Evolutionary conservation across 23 tunicate genomes (phyloP).

Genomic region (Styela clava): DNA sequence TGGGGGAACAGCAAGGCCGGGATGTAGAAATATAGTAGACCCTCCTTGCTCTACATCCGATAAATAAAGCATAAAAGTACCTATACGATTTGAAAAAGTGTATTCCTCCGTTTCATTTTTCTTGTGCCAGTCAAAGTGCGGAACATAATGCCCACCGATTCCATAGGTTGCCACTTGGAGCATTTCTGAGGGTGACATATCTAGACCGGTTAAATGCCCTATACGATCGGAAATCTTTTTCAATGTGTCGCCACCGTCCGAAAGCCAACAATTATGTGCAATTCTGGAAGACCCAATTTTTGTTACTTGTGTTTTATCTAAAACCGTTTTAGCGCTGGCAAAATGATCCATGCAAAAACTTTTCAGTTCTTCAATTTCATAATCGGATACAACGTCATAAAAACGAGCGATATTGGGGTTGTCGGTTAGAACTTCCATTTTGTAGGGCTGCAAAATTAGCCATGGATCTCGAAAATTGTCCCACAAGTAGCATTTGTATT

Average conservation of each 20-base stretch:
- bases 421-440: neutral
- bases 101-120: neutral
- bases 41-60: conserved; percentile 9
- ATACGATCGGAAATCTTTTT: neutral
- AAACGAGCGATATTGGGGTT: neutral
- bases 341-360: neutral
- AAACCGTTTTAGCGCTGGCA: neutral
- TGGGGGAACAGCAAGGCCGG: neutral
- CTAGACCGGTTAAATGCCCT: conserved; percentile 1
- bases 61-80: conserved; percentile 3
- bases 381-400: neutral
- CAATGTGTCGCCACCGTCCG: neutral
- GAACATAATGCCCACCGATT: conserved; percentile 6
- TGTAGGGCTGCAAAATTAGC: neutral
- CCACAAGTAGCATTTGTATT: conserved; percentile 3
- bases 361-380: neutral
- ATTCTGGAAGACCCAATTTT: neutral
- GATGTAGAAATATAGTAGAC: neutral
- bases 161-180: neutral
- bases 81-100: neutral
- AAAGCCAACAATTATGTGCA: neutral
- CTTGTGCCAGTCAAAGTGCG: neutral
- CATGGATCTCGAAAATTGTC: neutral
- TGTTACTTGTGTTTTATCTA: neutral
- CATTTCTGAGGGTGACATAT: neutral